Conservation (phyloP, 2,113 vertebrate species). For the Rattus rattus region DNA sequence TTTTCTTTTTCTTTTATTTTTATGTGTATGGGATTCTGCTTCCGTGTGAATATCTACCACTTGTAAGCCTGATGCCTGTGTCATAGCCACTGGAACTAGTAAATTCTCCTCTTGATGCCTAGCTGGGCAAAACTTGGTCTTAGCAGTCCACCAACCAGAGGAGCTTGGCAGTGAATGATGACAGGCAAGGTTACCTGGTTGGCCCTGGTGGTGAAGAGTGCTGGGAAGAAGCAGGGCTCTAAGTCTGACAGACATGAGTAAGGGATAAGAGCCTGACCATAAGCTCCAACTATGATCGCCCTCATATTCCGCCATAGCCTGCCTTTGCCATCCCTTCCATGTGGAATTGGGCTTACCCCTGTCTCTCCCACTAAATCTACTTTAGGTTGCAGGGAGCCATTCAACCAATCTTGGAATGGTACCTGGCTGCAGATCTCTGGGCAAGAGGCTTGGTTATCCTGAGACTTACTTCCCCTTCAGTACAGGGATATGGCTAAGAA, state of each 20-base stretch:
- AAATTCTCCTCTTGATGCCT: not conserved
- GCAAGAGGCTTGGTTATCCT: not conserved
- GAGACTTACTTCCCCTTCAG: not conserved
- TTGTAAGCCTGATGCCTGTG: not conserved
- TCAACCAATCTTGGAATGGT: not conserved
- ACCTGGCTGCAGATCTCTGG: not conserved
- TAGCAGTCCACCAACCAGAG: not conserved
- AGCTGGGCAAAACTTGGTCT: not conserved
- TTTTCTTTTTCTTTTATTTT: not conserved
- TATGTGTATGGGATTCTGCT: not conserved
- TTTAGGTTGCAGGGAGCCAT: not conserved
- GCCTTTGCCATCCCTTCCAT: fast-evolving
- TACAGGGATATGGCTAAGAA: too few species aligned
- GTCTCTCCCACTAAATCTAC: not conserved
- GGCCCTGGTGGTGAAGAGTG: not conserved
- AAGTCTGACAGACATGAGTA: not conserved
- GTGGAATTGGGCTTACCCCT: not conserved
- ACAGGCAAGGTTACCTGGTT: not conserved
- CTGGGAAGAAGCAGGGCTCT: not conserved
- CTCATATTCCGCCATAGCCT: fast-evolving
- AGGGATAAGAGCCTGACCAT: not conserved
- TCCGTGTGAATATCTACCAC: not conserved
- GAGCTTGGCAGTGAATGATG: not conserved
- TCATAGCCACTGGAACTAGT: not conserved
- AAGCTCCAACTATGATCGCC: not conserved